Evolutionary conservation across 2,797 vertebrate genomes (phyloP).

Genomic region (Poeciliopsis turneri): DNA sequence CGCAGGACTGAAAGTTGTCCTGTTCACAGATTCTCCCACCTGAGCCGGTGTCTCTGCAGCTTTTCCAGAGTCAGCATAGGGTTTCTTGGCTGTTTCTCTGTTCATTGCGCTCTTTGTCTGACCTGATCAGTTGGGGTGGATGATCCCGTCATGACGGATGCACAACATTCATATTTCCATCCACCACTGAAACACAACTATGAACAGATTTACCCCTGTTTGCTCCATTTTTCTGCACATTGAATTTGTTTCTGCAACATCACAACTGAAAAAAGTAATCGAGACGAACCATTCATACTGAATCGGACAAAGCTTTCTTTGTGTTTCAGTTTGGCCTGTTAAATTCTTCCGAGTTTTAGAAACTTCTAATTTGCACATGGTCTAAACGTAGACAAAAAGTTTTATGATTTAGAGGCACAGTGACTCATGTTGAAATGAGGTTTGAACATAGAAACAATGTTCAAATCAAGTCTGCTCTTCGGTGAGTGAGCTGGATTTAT

Average conservation of each 20-base stretch:
- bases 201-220: not conserved
- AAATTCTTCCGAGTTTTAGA: not conserved
- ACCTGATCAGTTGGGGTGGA: not conserved
- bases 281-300: not conserved
- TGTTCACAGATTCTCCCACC: not conserved
- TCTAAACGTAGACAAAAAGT: not conserved
- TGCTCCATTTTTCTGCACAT: not conserved
- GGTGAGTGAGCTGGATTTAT: not conserved
- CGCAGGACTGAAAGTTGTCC: not conserved
- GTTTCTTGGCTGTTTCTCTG: not conserved
- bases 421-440: not conserved
- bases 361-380: not conserved
- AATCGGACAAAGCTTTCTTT: not conserved
- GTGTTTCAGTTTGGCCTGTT: not conserved
- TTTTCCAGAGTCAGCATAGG: not conserved
- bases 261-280: not conserved
- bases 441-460: not conserved
- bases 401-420: not conserved
- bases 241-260: not conserved
- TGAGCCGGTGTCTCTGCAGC: not conserved
- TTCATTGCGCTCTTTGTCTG: not conserved
- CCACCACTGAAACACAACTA: not conserved
- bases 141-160: not conserved
- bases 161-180: not conserved
- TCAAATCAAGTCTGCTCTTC: not conserved